A percentile compares a stretch with the other conserved stretches of the same genome.
phyloP scores from a whole-genome alignment of 2,888 invertebrate genomes.

The Lasioglossum leucozonium region DNA sequence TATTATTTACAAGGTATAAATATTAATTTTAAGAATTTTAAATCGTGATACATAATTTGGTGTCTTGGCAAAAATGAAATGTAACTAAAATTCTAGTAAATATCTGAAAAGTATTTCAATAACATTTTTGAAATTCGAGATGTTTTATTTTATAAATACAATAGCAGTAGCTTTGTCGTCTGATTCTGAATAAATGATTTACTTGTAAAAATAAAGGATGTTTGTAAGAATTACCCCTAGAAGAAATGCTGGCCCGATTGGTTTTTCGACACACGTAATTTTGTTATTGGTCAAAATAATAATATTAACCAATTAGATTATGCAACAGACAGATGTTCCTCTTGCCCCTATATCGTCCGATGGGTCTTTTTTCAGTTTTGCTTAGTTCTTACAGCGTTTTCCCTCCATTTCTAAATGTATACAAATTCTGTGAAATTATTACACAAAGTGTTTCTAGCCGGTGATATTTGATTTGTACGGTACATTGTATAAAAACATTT shows the following conservation, averaged over 20 bases:
- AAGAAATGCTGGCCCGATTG: neutral
- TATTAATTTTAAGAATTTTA: neutral
- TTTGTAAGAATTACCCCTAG: neutral
- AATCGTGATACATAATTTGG: neutral
- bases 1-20: neutral
- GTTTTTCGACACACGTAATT: neutral
- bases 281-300: neutral
- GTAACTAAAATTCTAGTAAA: neutral
- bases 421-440: slow-evolving; percentile 8
- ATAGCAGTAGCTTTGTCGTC: neutral
- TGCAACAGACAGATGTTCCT: neutral
- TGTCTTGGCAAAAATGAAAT: neutral
- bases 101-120: neutral
- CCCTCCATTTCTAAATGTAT: slow-evolving; percentile 16
- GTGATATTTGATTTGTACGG: neutral
- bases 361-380: neutral
- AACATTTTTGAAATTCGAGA: too few relatives aligned
- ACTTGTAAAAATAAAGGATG: slow-evolving; percentile 3
- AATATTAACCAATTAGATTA: neutral
- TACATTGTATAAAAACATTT: neutral
- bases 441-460: neutral
- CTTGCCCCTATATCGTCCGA: neutral
- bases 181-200: neutral
- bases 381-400: slow-evolving; percentile 23
- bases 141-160: neutral